phyloP scores from a whole-genome alignment of 35 echinoderm and acorn worm species.

The Stichopus chloronotus region DNA sequence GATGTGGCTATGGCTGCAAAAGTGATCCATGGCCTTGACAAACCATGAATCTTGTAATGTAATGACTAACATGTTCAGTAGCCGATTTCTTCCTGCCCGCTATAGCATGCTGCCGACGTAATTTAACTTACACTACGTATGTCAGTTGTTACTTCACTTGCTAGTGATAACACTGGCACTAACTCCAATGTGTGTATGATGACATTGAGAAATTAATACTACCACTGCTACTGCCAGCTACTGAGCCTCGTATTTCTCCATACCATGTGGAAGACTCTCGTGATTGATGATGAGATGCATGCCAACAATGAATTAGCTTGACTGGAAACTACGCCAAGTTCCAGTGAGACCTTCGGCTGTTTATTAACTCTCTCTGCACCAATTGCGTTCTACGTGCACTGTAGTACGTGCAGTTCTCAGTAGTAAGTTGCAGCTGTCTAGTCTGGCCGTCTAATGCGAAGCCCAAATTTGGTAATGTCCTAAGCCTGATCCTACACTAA shows the following conservation, averaged over 20 bases:
- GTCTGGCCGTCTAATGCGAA: neutral
- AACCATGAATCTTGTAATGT: neutral
- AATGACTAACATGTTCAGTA: too few relatives aligned
- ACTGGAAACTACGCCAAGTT: neutral
- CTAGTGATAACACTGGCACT: neutral
- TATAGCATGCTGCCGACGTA: neutral
- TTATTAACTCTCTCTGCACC: neutral
- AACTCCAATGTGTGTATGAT: neutral
- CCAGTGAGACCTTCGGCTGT: neutral
- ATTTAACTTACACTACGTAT: neutral
- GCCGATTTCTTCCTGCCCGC: too few relatives aligned
- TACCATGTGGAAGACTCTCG: neutral
- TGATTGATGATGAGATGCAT: neutral
- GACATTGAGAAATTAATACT: neutral
- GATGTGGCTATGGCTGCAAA: neutral
- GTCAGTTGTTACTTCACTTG: neutral
- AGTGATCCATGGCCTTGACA: neutral
- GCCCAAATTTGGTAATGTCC: conserved; percentile 3
- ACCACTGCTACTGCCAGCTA: neutral
- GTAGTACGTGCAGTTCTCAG: neutral
- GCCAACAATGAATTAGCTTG: neutral
- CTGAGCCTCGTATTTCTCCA: neutral
- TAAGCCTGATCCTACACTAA: neutral
- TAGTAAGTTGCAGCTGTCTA: too few relatives aligned
- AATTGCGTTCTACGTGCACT: neutral